Evolutionary conservation across 2,888 invertebrate genomes (phyloP), one percentile per base, ranked within the genome.

Genomic region (Drosophila paramelanica): DNA sequence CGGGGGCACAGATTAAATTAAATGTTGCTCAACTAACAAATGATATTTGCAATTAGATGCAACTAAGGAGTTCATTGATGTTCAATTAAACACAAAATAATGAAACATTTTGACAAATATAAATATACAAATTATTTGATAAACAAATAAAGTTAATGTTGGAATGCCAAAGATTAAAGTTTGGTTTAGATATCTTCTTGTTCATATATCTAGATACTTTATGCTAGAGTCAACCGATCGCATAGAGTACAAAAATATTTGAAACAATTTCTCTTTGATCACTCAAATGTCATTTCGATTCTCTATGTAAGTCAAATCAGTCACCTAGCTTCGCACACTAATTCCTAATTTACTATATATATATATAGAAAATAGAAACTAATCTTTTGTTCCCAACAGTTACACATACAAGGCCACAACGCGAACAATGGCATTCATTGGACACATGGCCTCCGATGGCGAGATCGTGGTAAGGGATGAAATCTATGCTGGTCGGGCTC

Each of bases 361-460:
- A n/a, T 25, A n/a, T 27, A 33, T 17, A 17, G 17, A 13, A 38
- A 11, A 10, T 27, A 3, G 11, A 42, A 27, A 41, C 11, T 14
- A 33, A 51, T 3, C 25, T 7, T 41, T 47, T 31, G 17, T 42
- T n/a, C 8, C 2, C 53, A 36, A 11, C 39, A 73, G 47, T 41
- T 57, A 77, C 38, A 67, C 64, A 64, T 38, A 60, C 56, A 65
- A 42, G 20, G 17, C 17, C 25, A 41, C 38, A 38, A 27, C 13
- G n/a, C 55, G 10, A 13, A 17, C 3, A n/a, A 61, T 81, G 85
- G 77, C 68, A 23, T 81, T 74, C 33, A 61, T 42, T 39, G 85
- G 71, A 49, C 67, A 61, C 43, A 23, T 56, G 0, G 43, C 46
- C 36, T 11, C 67, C 13, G 58, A 65, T 46, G 84, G 75, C 3